phyloP scores from a whole-genome alignment of 2,113 vertebrate genomes.

The Pygoscelis adeliae region DNA sequence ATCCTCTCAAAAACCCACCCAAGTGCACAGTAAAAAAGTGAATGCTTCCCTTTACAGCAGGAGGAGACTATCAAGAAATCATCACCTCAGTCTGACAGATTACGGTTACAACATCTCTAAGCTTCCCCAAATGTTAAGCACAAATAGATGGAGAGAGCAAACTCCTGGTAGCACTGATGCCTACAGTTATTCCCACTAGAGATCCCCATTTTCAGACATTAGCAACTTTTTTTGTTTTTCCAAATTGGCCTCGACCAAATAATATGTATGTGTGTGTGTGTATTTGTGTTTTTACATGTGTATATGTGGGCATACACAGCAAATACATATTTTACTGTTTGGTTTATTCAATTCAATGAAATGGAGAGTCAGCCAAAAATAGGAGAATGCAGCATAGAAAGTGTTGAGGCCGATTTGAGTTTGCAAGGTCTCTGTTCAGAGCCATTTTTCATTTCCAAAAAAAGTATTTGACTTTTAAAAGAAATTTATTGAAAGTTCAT shows the following conservation, averaged over 20 bases:
- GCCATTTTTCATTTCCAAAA: not conserved
- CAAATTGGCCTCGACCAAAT: not conserved
- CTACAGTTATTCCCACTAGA: not conserved
- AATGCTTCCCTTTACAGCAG: not conserved
- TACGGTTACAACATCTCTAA: not conserved
- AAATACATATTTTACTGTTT: not conserved
- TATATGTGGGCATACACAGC: not conserved
- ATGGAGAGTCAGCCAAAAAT: not conserved
- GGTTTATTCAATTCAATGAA: not conserved
- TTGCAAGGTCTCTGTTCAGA: not conserved
- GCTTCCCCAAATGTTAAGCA: not conserved
- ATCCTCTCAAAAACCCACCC: not conserved
- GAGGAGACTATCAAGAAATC: not conserved
- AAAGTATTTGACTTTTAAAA: not conserved
- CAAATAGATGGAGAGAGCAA: not conserved
- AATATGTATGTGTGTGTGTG: rapidly evolving
- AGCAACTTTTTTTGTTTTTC: not conserved
- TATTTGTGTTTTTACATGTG: rapidly evolving
- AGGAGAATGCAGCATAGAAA: not conserved
- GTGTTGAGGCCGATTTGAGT: not conserved
- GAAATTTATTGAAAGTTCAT: not conserved
- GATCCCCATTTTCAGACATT: not conserved
- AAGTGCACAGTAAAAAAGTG: not conserved
- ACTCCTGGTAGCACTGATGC: not conserved
- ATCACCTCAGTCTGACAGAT: not conserved